Percentiles rank a stretch among this genome's conserved stretches.
These are phyloP conservation scores for Atopsyche davidsoni DNA, from an alignment of 1,140 invertebrate genomes.

Conservation along the genomic window DNA sequence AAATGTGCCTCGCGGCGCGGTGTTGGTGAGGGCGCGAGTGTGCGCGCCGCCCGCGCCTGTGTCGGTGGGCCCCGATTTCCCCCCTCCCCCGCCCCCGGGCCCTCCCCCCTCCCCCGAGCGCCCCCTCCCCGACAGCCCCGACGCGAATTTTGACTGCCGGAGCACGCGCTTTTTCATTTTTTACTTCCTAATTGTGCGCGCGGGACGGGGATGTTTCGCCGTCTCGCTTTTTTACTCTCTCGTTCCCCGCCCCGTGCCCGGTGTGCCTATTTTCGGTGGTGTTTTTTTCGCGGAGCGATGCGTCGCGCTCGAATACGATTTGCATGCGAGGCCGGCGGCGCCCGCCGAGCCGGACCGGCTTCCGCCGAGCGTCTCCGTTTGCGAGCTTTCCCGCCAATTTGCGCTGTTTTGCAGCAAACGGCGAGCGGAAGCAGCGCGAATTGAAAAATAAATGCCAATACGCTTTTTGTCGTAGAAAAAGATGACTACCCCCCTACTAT, in stretches of 20 bases:
- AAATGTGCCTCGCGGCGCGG: conserved; percentile 27
- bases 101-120: conserved; percentile 2
- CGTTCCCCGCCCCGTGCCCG: neutral
- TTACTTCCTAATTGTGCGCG: conserved; percentile 27
- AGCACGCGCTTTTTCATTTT: conserved; percentile 31
- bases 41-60: conserved; percentile 20
- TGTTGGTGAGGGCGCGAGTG: conserved; percentile 19
- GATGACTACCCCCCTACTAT: too few relatives aligned
- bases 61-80: neutral
- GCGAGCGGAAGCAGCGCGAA: too few relatives aligned
- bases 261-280: neutral
- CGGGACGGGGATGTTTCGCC: conserved; percentile 14
- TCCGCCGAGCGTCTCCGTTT: neutral
- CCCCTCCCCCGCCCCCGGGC: neutral
- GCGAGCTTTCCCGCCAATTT: too few relatives aligned
- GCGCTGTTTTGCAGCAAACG: too few relatives aligned
- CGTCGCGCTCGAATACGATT: neutral
- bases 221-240: conserved; percentile 14
- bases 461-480: too few relatives aligned
- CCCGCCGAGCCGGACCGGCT: neutral
- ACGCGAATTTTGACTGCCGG: conserved; percentile 29
- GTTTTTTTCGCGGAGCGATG: neutral
- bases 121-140: neutral
- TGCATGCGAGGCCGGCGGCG: neutral
- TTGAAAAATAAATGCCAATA: too few relatives aligned